Conservation (phyloP, 2,113 vertebrate species). For the Panthera leo region DNA sequence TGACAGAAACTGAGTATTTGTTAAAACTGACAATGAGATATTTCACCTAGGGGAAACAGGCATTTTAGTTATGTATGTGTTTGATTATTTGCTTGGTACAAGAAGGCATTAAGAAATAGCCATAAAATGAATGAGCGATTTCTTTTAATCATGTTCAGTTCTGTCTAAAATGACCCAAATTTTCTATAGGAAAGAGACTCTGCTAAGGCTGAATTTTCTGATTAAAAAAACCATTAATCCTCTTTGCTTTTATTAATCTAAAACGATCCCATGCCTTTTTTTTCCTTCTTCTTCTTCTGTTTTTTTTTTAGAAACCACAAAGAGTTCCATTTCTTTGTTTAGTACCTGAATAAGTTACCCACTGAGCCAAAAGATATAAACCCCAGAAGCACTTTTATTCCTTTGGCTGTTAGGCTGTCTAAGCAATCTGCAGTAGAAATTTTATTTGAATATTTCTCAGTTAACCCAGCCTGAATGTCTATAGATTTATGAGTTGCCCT, state of each 20-base stretch:
- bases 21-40: not conserved
- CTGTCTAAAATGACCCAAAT: not conserved
- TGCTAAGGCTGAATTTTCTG: not conserved
- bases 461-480: not conserved
- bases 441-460: not conserved
- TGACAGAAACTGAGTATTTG: not conserved
- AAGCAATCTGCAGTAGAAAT: not conserved
- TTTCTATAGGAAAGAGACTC: not conserved
- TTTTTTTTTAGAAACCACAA: not conserved
- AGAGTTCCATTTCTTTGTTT: not conserved
- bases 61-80: not conserved
- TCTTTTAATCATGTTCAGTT: not conserved
- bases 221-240: slow-evolving; percentile 44
- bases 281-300: not conserved
- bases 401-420: not conserved
- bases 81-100: not conserved
- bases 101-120: not conserved
- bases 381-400: slow-evolving; percentile 27
- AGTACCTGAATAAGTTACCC: slow-evolving; percentile 3
- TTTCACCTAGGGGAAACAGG: not conserved
- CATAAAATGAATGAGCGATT: not conserved
- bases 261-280: not conserved
- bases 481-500: slow-evolving; percentile 8
- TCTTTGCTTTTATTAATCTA: slow-evolving; percentile 57
- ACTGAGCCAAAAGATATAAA: not conserved